Base-by-base conservation (phyloP, 2,888 invertebrate genomes). In the Alentia gelatinosa region DNA sequence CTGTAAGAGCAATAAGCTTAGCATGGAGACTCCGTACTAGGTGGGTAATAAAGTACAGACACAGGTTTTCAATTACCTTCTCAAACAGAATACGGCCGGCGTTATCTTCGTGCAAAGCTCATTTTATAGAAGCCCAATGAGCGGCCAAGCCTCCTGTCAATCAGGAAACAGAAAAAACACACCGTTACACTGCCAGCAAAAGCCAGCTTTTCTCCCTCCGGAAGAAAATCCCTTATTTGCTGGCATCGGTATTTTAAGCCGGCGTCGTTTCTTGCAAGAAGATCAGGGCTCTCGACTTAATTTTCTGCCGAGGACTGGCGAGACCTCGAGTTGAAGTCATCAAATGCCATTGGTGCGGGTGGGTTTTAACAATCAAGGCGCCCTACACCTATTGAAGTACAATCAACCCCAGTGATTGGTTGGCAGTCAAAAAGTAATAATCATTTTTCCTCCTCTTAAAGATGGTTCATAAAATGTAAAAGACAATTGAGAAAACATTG, bases 141-240 rank as follows among this genome's bases (percentile, higher is more conserved):
- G 12, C 12, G 68, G 68, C 68, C 30, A 30, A 30, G 33, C 26
- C 30, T 30, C n/a, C 68, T 68, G 68, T 68, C 68, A 68, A 68
- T 68, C 68, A 68, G n/a, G 30, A 4, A 19, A 68, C 68, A 68
- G n/a, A n/a, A n/a, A 68, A 68, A 68, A 68, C 30, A 26, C 12
- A 12, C 63, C 1, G 68, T 68, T 68, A 68, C 68, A n/a, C 30
- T 68, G 30, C 30, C 30, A 68, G 68, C 30, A 68, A 68, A 68
- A 68, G 68, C 68, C 30, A 68, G 68, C 68, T 68, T 68, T 68
- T 68, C 68, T 12, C 68, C 30, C 68, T 3, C 68, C 23, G 68
- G 12, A 68, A 68, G 68, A 68, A 68, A 68, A 68, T 68, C 68
- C 68, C 68, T 68, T 68, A 68, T 68, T 68, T 68, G 68, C 30